Percentiles rank a stretch among this genome's conserved stretches.
These are phyloP conservation scores for Cyclophora albipunctata DNA, from an alignment of 2,888 invertebrate genomes.

Conservation along the genomic window DNA sequence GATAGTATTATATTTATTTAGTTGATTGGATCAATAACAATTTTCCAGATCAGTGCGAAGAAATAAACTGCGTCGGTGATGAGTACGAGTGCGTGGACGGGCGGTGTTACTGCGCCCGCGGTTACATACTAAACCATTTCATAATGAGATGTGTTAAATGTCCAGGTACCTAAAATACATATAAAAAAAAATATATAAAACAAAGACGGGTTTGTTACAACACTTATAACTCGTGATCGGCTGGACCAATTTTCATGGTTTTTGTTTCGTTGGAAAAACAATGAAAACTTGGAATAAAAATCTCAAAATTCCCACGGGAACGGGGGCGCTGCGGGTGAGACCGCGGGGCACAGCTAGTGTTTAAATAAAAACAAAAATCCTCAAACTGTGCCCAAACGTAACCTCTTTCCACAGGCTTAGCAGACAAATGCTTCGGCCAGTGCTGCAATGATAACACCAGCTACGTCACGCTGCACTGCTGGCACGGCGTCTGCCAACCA, in stretches of 20 bases:
- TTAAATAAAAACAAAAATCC: constrained; percentile 3
- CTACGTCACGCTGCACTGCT: constrained; percentile 52
- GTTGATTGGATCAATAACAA: too few relatives aligned
- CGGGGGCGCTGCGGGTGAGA: too few relatives aligned
- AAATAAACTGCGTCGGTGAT: constrained; percentile 42
- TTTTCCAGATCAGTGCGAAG: constrained; percentile 36
- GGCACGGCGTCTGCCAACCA: constrained; percentile 54
- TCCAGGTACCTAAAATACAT: constrained; percentile 40
- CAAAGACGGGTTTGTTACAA: too few relatives aligned
- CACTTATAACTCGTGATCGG: too few relatives aligned
- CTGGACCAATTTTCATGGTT: too few relatives aligned
- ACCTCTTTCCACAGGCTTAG: constrained; percentile 38
- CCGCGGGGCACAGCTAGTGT: too few relatives aligned
- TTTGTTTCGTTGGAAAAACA: too few relatives aligned
- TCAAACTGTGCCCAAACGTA: too few relatives aligned
- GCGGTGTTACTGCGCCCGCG: constrained; percentile 51
- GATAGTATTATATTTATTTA: too few relatives aligned
- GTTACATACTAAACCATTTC: constrained; percentile 46
- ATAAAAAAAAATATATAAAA: too few relatives aligned
- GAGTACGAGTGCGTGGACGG: constrained; percentile 55
- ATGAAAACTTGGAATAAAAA: too few relatives aligned
- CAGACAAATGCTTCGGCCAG: constrained; percentile 52
- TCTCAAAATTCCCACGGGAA: too few relatives aligned
- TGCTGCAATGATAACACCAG: constrained; percentile 41
- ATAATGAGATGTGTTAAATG: constrained; percentile 50